Conservation (phyloP, 1,140 invertebrate species). For the Sitobion miscanthi region DNA sequence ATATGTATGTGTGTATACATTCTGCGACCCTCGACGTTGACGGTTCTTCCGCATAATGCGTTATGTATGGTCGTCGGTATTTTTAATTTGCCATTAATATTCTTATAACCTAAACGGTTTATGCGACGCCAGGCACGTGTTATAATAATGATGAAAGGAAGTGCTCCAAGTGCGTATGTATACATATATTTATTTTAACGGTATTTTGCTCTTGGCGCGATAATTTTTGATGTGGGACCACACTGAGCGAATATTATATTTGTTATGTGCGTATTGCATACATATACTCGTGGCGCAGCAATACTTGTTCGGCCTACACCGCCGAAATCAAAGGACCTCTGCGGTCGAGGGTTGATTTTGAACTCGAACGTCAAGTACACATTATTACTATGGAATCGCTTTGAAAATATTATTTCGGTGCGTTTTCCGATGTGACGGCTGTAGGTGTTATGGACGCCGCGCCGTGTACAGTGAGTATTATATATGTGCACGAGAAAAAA, state of each 20-base stretch:
- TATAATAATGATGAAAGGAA: neutral
- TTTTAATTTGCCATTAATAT: neutral
- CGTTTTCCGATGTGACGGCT: neutral
- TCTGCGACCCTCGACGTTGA: neutral
- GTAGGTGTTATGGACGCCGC: too few relatives aligned
- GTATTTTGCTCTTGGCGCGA: neutral
- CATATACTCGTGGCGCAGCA: too few relatives aligned
- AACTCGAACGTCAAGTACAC: neutral
- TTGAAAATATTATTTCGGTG: neutral
- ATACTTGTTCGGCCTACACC: too few relatives aligned
- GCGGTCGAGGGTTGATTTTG: neutral
- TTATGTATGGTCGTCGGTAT: neutral
- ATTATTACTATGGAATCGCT: neutral
- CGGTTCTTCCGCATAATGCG: constrained; percentile 3
- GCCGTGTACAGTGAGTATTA: too few relatives aligned
- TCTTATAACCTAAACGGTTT: neutral
- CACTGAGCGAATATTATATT: neutral
- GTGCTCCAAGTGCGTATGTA: neutral
- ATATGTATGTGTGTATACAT: neutral
- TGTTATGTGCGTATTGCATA: neutral
- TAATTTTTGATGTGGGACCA: neutral
- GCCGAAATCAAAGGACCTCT: neutral
- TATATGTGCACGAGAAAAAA: too few relatives aligned
- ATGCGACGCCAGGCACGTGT: neutral
- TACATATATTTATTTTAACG: neutral